These are phyloP conservation scores for Empis livida DNA, from an alignment of 2,888 invertebrate species.

Conservation along the genomic window DNA sequence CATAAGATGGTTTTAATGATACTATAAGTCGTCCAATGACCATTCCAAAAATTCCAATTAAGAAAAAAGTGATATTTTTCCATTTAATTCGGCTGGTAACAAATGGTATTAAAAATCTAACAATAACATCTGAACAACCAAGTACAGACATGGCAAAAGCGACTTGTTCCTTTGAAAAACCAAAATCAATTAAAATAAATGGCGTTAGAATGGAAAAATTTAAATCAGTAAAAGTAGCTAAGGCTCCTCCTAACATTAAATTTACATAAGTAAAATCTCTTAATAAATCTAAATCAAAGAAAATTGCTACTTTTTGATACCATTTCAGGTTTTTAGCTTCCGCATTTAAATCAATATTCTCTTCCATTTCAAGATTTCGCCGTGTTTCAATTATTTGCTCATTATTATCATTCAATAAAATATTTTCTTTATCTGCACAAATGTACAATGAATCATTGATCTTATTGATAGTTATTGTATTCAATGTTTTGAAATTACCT, in stretches of 20 bases:
- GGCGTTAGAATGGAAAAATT: constrained; percentile 55
- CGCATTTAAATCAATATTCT: not conserved
- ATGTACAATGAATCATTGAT: too few species aligned
- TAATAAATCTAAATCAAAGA: constrained; percentile 51
- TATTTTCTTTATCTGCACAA: too few species aligned
- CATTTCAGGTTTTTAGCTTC: not conserved
- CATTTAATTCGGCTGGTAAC: constrained; percentile 48
- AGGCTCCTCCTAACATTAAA: constrained; percentile 49
- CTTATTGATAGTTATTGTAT: too few species aligned
- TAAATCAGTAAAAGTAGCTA: constrained; percentile 50
- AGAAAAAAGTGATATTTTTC: constrained; percentile 50
- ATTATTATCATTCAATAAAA: not conserved
- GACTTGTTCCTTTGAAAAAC: constrained; percentile 38
- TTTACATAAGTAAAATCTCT: constrained; percentile 52
- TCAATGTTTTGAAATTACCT: too few species aligned
- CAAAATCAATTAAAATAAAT: constrained; percentile 49
- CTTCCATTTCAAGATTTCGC: not conserved
- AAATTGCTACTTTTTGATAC: constrained; percentile 39
- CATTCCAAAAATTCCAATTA: constrained; percentile 48
- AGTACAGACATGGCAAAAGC: constrained; percentile 51
- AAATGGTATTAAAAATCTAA: constrained; percentile 48
- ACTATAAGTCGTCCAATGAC: constrained; percentile 41
- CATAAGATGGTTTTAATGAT: constrained; percentile 41
- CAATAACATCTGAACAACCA: constrained; percentile 46
- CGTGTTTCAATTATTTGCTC: too few species aligned